Evolutionary conservation across 2,113 vertebrate species (phyloP), one percentile per base, ranked within the genome.

Genomic region (Passer domesticus): DNA sequence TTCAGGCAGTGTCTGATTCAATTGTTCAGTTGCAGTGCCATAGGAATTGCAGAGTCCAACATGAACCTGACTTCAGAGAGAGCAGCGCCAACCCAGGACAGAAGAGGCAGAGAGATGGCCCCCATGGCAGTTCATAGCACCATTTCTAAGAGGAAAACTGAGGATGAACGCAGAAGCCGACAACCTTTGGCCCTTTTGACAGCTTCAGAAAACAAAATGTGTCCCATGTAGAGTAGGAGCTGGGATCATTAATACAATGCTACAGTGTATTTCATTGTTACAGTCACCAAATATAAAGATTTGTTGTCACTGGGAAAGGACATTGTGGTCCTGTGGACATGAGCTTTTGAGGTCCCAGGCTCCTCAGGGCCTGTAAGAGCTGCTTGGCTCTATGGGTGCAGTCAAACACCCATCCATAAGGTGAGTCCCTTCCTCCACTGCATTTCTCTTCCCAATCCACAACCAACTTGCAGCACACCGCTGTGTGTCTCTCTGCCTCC

Each of bases 1-100:
- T 99, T 99, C 96, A 98, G 98, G 83, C 98, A 98, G 90, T 99
- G 98, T 95, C 95, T 99, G 60, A 95, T 98, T 85, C 98, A 98
- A 91, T 97, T 98, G 94, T 98, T 98, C 85, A 97, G 94, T 30
- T 98, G 98, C 86, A 87, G 66, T 43, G 76, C 55, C 59, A 70
- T 31, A 33, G 87, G 83, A 52, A 69, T 95, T 28, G 83, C 78
- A 2, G 98, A 98, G 23, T 92, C 94, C 81, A 97, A 97, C 53
- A 2, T 90, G 72, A 98, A 98, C 81, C 97, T 92, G 21, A 93
- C 98, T 46, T 96, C 98, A 33, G 98, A 98, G 43, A 97, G 97
- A 59, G 97, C 87, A 8, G 92, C 77, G 35, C 89, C 96, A 8
- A 97, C 95, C 7, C 97, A 35, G 7, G 98, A 97, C 78, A 98